Base-by-base conservation (phyloP, 2,888 invertebrate species). In the Disparrhopalites patrizii region DNA sequence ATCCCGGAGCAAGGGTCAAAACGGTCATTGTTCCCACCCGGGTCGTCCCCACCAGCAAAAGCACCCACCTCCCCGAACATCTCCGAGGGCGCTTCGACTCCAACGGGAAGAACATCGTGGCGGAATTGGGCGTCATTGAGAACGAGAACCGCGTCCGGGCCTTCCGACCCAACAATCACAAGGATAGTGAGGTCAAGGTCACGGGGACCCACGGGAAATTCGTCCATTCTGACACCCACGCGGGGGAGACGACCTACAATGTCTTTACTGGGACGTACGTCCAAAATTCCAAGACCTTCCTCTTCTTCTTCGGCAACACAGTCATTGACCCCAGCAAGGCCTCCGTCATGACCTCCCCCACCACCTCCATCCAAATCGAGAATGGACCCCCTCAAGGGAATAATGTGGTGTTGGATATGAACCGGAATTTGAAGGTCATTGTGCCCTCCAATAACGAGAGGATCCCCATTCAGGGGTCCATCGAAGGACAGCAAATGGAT, bases 241-340 rank as follows among this genome's bases (percentile, higher is more conserved):
- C 66, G 18, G 75, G 73, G 20, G 73, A 75, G 15, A 76, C 76
- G 7, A 77, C 76, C 5, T 77, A 76, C 69, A 76, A 76, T 60
- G 76, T 78, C 13, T 77, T 77, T 67, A 78, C 78, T 3, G 78
- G 78, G 40, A 76, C 77, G 15, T 77, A 78, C 65, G 69, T 76
- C 15, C 76, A 75, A 65, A 74, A 77, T 52, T 68, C 70, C 7
- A 76, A 77, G 40, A 77, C 78, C 0, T 78, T 76, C 66, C 68
- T 76, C 23, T 78, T 78, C 70, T 77, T 78, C 72, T 77, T 77
- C 70, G 78, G 77, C 1, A 77, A 78, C 55, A 76, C 76, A 7
- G 76, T 68, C 8, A 67, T 76, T 52, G 67, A 69, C 18, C 66
- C 73, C 8, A 60, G 55, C 58, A 62, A 55, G n/a, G 56, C 50